Evolutionary conservation across 2,113 vertebrate species (phyloP), one percentile per base, ranked within the genome.

Genomic region (Lynx canadensis): DNA sequence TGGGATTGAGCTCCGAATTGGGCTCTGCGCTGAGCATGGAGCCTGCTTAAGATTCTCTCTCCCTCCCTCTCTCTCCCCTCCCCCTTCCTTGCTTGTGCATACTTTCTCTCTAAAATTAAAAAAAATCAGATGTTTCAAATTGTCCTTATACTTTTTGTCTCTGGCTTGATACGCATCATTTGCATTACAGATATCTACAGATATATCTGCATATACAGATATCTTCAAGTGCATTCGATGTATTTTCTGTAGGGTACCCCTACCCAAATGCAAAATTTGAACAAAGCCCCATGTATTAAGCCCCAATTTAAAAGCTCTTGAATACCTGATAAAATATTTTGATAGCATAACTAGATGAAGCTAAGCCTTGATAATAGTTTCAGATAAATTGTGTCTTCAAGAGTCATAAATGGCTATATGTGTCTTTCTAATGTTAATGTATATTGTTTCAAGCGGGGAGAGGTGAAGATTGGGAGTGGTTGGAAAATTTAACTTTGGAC

Each of bases 251-350:
- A 88, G 79, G 18, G 15, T 5, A 0, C 23, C 57, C 57, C 4
- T 80, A 85, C 86, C 45, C 79, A 96, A 85, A 33, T n/a, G 74
- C 18, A 83, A 89, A 96, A 41, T 66, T 91, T 52, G 55, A 91
- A 91, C 81, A 79, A 96, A 97, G 12, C n/a, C 16, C 16, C 8
- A 15, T 66, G 41, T 97, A 14, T 15, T 71, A 38, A 90, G 11
- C 36, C 31, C 38, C 85, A 55, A 31, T 69, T 89, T 85, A 86
- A 93, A 91, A 96, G 69, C n/a, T 84, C 79, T 92, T 82, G 87
- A 55, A 97, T 88, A 86, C 91, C 90, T 96, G 65, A 55, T 68
- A 71, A 93, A 79, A 79, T 15, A 13, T 80, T 89, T 95, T 92
- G 60, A 84, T 96, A 84, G 71, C 90, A 89, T 79, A 85, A 25